Percentiles rank a stretch among this genome's conserved stretches.
phyloP scores from a whole-genome alignment of 2,888 invertebrate genomes.

The Adela reaumurella region DNA sequence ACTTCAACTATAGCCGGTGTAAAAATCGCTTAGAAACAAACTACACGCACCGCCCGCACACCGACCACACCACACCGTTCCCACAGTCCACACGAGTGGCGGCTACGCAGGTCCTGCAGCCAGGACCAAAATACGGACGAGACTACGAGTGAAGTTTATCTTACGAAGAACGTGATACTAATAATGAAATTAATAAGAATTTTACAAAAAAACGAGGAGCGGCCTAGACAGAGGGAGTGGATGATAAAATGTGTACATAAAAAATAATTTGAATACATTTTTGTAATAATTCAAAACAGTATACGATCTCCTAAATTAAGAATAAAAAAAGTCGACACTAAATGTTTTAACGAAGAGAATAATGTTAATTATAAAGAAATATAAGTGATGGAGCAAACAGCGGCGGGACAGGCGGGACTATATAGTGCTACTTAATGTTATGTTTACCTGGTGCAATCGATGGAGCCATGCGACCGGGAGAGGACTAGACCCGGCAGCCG shows the following conservation, averaged over 20 bases:
- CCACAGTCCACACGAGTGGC: too few species aligned
- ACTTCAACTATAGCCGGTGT: too few species aligned
- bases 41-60: too few species aligned
- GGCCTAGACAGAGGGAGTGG: slow-evolving; percentile 8
- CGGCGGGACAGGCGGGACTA: slow-evolving; percentile 24
- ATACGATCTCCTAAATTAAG: slow-evolving; percentile 59
- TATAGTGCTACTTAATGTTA: slow-evolving; percentile 8
- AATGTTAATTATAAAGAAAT: slow-evolving; percentile 24
- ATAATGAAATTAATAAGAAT: too few species aligned
- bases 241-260: slow-evolving; percentile 52
- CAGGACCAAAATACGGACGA: too few species aligned
- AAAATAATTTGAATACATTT: slow-evolving; percentile 33
- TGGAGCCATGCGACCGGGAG: slow-evolving; percentile 12
- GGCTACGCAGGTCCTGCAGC: too few species aligned
- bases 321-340: slow-evolving; percentile 50
- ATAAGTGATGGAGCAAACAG: slow-evolving; percentile 27
- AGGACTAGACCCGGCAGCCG: background rate
- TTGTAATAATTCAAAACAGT: slow-evolving; percentile 58
- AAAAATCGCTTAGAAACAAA: too few species aligned
- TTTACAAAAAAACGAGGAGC: too few species aligned
- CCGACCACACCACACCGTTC: too few species aligned
- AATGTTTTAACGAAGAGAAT: slow-evolving; percentile 34
- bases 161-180: too few species aligned
- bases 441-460: slow-evolving; percentile 34
- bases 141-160: too few species aligned